Evolutionary conservation across 2,113 vertebrate species (phyloP).

Genomic region (Nyctibius bracteatus): DNA sequence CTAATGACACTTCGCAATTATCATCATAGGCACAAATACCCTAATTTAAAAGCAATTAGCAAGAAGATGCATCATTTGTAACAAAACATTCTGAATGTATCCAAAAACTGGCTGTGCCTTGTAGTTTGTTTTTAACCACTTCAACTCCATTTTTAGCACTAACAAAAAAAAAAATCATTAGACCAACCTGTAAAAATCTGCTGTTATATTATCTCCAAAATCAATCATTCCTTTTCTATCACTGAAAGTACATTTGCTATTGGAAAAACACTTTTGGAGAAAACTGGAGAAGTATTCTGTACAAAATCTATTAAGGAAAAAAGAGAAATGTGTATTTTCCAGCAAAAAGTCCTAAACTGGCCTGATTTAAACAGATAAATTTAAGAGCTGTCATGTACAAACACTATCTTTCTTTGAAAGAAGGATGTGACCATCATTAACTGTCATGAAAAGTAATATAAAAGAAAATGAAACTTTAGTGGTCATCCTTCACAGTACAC

Average conservation of each 20-base stretch:
- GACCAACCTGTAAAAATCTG: neutral
- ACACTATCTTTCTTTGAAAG: neutral
- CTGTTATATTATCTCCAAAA: neutral
- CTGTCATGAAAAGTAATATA: neutral
- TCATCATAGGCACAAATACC: neutral
- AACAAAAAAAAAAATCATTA: neutral
- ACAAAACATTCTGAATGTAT: slow-evolving; percentile 25
- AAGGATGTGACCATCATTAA: neutral
- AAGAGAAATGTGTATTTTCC: neutral
- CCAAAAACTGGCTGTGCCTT: slow-evolving; percentile 7
- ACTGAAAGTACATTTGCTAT: neutral
- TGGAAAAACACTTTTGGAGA: neutral
- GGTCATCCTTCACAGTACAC: neutral
- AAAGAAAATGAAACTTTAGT: neutral
- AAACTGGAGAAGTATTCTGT: neutral
- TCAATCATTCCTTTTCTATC: neutral
- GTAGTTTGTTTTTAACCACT: neutral
- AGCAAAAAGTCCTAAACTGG: neutral
- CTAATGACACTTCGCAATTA: neutral
- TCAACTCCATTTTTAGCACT: neutral
- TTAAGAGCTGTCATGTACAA: neutral
- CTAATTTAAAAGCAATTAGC: slow-evolving; percentile 36
- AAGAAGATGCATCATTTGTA: neutral
- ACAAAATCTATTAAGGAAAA: neutral
- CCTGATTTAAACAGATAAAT: neutral